Percentiles rank a stretch among this genome's conserved stretches.
phyloP scores from a whole-genome alignment of 2,113 vertebrate genomes.

The Cyprinus carpio region DNA sequence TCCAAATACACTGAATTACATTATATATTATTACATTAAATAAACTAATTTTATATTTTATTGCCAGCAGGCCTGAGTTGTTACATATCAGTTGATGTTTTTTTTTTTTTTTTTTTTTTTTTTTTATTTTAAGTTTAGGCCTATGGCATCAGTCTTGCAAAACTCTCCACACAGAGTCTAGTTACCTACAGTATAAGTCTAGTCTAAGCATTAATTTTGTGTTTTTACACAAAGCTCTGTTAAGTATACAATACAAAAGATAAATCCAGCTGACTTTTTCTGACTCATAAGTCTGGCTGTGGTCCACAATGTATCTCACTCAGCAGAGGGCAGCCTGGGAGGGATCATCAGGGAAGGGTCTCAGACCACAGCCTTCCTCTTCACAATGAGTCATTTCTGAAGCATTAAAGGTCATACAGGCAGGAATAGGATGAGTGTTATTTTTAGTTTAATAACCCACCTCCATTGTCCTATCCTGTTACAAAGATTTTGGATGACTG shows the following conservation, averaged over 20 bases:
- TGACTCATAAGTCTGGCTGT: conserved; percentile 45
- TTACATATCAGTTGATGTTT: neutral
- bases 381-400: conserved; percentile 50
- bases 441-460: conserved; percentile 49
- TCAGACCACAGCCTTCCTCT: conserved; percentile 59
- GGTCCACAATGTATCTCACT: conserved; percentile 46
- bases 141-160: neutral
- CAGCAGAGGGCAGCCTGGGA: conserved; percentile 47
- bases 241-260: conserved; percentile 23
- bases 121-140: neutral
- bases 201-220: neutral
- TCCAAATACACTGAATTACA: neutral
- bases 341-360: conserved; percentile 50
- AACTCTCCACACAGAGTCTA: neutral
- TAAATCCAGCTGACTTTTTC: conserved; percentile 15
- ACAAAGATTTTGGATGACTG: neutral
- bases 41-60: neutral
- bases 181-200: neutral
- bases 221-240: neutral
- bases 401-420: conserved; percentile 51
- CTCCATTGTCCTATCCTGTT: conserved; percentile 25
- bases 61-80: neutral
- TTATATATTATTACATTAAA: neutral
- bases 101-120: neutral
- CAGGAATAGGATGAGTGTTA: conserved; percentile 55